phyloP scores from a whole-genome alignment of 2,888 invertebrate species.

The Lamproptera curius region DNA sequence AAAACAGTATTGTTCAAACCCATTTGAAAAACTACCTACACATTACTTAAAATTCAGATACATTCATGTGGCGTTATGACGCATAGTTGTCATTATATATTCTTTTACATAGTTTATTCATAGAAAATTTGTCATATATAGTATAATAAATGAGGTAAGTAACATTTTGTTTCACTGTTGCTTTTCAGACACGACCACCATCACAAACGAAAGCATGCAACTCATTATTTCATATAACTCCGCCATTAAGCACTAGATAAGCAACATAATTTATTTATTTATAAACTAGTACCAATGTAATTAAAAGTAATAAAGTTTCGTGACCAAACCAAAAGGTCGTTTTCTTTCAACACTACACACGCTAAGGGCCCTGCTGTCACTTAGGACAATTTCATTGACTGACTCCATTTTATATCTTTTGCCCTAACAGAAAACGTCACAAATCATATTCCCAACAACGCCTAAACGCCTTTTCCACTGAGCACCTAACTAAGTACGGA shows the following conservation, averaged over 20 bases:
- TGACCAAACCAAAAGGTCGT: conserved; percentile 2
- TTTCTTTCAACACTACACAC: conserved; percentile 4
- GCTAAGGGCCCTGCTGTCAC: neutral
- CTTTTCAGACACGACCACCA: conserved; percentile 66
- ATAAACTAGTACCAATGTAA: conserved; percentile 16
- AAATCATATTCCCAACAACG: conserved; percentile 76
- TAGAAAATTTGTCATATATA: neutral
- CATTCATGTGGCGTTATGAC: too few species aligned
- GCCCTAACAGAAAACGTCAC: conserved; percentile 71
- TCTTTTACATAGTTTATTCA: neutral
- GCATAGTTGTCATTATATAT: neutral
- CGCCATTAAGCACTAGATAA: conserved; percentile 15
- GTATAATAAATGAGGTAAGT: conserved; percentile 38
- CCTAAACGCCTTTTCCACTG: conserved; percentile 73
- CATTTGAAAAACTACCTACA: too few species aligned
- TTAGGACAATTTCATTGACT: conserved; percentile 31
- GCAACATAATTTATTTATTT: conserved; percentile 21
- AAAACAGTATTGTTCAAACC: too few species aligned
- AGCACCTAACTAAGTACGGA: conserved; percentile 71
- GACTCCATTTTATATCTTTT: conserved; percentile 57
- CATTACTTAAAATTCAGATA: too few species aligned
- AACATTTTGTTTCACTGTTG: conserved; percentile 43
- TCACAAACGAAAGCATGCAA: conserved; percentile 62
- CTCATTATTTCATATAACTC: conserved; percentile 56
- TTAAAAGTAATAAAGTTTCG: conserved; percentile 13